phyloP scores from a whole-genome alignment of 2,113 vertebrate species.

The Paratilapia polleni region DNA sequence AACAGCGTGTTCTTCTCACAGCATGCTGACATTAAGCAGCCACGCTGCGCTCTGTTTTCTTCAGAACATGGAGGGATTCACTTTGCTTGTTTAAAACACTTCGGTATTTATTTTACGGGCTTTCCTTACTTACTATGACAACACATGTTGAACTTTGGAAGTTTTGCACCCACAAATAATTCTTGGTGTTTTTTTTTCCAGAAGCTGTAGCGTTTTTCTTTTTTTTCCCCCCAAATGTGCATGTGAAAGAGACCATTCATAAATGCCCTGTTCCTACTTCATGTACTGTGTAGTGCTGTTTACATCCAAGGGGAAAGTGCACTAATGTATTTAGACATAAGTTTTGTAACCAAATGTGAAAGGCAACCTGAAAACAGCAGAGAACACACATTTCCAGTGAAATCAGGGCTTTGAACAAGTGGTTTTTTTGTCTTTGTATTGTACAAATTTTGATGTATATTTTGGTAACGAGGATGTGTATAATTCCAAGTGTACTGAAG shows the following conservation, averaged over 20 bases:
- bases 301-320: slow-evolving; percentile 67
- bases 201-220: slow-evolving; percentile 19
- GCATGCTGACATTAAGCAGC: not conserved
- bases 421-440: slow-evolving; percentile 58
- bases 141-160: slow-evolving; percentile 20
- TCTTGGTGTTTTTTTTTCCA: not conserved
- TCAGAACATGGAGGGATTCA: not conserved
- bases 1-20: not conserved
- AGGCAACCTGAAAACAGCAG: slow-evolving; percentile 14
- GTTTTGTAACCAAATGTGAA: slow-evolving; percentile 51
- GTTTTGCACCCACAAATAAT: slow-evolving; percentile 1
- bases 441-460: slow-evolving; percentile 70
- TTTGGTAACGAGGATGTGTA: slow-evolving; percentile 62
- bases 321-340: slow-evolving; percentile 57
- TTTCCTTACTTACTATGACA: not conserved
- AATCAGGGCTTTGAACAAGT: slow-evolving; percentile 68
- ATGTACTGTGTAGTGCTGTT: slow-evolving; percentile 69
- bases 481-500: slow-evolving; percentile 20
- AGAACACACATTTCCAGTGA: slow-evolving; percentile 27
- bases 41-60: slow-evolving; percentile 5
- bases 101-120: not conserved
- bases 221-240: slow-evolving; percentile 17
- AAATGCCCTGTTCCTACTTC: slow-evolving; percentile 23
- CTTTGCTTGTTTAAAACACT: not conserved
- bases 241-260: not conserved